phyloP scores from a whole-genome alignment of 2,113 vertebrate genomes.

The Zosterops japonicus region DNA sequence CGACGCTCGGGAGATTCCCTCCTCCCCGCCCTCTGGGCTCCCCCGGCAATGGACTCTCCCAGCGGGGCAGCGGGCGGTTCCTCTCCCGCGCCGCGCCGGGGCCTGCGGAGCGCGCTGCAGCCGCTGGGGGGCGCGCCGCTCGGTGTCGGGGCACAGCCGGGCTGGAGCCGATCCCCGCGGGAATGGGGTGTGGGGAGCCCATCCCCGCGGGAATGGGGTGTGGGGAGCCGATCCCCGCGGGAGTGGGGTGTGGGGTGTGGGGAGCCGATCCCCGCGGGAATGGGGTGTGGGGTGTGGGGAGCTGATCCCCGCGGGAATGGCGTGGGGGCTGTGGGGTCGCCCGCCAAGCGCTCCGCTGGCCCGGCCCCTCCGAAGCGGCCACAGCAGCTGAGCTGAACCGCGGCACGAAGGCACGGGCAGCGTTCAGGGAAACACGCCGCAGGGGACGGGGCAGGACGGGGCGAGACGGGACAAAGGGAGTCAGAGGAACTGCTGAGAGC shows the following conservation, averaged over 20 bases:
- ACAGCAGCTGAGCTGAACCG: background rate
- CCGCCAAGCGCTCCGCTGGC: rapidly evolving
- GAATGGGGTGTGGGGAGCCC: rapidly evolving
- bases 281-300: rapidly evolving
- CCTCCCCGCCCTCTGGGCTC: rapidly evolving
- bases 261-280: rapidly evolving
- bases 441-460: background rate
- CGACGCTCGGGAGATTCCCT: rapidly evolving
- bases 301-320: too few species aligned
- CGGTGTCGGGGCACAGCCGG: too few species aligned
- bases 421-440: rapidly evolving
- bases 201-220: too few species aligned
- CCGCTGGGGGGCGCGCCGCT: background rate
- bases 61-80: background rate
- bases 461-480: background rate
- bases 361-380: too few species aligned
- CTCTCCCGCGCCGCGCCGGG: background rate
- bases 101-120: background rate
- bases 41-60: background rate
- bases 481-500: background rate
- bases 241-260: too few species aligned
- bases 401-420: background rate
- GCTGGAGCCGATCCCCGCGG: background rate
- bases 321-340: too few species aligned
- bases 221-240: too few species aligned